Base-by-base conservation (phyloP, 53 echinoderm and acorn worm genomes). In the Echinarachnius parma region DNA sequence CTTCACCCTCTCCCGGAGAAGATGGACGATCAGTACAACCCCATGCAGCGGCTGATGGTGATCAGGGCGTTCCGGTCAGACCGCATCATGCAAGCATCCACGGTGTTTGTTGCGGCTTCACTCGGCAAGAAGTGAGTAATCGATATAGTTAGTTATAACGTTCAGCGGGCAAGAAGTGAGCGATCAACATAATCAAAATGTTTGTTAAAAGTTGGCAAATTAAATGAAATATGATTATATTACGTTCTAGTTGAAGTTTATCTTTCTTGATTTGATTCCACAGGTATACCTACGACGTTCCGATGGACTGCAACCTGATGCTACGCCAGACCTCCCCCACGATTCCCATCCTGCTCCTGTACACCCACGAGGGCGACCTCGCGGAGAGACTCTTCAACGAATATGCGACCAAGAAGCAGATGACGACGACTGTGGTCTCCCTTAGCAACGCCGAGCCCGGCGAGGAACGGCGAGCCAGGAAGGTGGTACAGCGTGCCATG, bases 11-110 rank as follows among this genome's bases (percentile, higher is more conserved):
- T 98, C 18, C 98, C 98, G 1, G 98, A 98, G 86, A 98, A 88
- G 77, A 98, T 98, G 98, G 91, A 98, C 25, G 98, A 98, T 1
- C 61, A 62, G 0, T 98, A 86, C 65, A 85, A 85, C 31, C 98
- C 98, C 15, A 82, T 98, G 56, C 98, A 98, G 83, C 78, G 91
- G 24, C 61, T 98, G 25, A 76, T 98, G 62, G 91, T 98, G 9
- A 34, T 91, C 9, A 39, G 98, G 13, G 98, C 98, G 2, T 98
- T 98, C 63, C 69, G 91, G 15, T 88, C 91, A 1, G 98, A 98
- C 34, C 77, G 98, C 11, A 85, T 98, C 49, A 88, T 81, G 80
- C 98, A 98, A 29, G 91, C 91, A 1, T 67, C 86, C 8, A 77
- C 82, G 18, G 86, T 92, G 31, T 96, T 96, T 76, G 88, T 96